Evolutionary conservation across 2,888 invertebrate species (phyloP), one percentile per base, ranked within the genome.

Genomic region (Apodemia mormo): DNA sequence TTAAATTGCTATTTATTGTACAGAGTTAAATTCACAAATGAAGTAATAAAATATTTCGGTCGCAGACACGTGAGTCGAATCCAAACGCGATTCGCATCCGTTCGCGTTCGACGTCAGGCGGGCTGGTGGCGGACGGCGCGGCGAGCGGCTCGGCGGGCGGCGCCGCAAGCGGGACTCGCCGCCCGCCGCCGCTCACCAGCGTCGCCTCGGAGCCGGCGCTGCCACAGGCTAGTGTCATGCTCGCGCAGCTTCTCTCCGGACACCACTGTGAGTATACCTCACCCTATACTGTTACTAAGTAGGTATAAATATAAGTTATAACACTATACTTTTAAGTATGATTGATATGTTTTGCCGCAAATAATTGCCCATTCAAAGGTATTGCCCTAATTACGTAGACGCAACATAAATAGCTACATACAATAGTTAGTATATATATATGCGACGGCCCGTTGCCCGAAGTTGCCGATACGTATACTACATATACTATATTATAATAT

Each of bases 161-260:
- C 85, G 71, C 94, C 72, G 72, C 70, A 70, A 65, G 72, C 43
- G 74, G 76, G 65, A 10, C 54, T 0, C 87, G 88, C 70, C 87
- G 87, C 61, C 92, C 89, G 72, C 94, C 95, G 71, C 96, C 96
- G 74, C 93, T 97, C 77, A 94, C 95, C 78, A 95, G 96, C 78
- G 96, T 96, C 65, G 95, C 95, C 71, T 97, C 96, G 84, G 97
- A 97, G 89, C 96, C 97, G 66, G 94, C 96, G 78, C 90, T 97
- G 74, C 94, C 95, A 76, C 94, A 94, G 78, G 94, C 94, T 80
- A 97, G 96, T 90, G 96, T 97, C 69, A 94, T 96, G 84, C 94
- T 98, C 72, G 97, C 97, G 66, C 97, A 97, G 83, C 94, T 98
- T 75, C 95, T 98, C 76, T 96, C 96, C 67, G 84, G 89, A 69